Conservation (phyloP, 2,888 invertebrate genomes). For the Eugnorisma glareosa region DNA sequence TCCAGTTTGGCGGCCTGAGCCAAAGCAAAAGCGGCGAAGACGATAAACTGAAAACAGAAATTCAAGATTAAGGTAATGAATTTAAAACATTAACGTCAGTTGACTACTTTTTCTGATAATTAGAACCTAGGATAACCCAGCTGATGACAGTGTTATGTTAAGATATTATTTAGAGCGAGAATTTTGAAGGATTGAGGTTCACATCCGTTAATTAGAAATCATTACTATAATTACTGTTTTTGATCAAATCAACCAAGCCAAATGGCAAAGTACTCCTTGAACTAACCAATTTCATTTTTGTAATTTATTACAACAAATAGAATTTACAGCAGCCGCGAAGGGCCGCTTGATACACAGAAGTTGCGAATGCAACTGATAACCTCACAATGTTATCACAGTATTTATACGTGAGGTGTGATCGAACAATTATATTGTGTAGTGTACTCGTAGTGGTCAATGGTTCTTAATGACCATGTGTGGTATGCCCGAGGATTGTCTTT, state of each 20-base stretch:
- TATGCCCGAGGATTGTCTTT: constrained; percentile 79
- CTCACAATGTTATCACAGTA: constrained; percentile 77
- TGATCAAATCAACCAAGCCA: not conserved
- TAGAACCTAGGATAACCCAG: not conserved
- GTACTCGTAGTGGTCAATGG: constrained; percentile 78
- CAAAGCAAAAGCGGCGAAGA: constrained; percentile 76
- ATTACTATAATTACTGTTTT: no score
- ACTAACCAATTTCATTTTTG: constrained; percentile 82
- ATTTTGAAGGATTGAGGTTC: not conserved
- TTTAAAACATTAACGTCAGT: not conserved
- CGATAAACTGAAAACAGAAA: constrained; percentile 76
- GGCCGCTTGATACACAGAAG: constrained; percentile 63
- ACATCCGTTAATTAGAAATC: not conserved
- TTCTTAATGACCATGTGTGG: constrained; percentile 81
- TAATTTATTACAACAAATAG: constrained; percentile 68
- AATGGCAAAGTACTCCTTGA: not conserved
- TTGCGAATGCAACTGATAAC: constrained; percentile 80
- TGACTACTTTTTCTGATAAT: not conserved
- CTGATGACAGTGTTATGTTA: not conserved
- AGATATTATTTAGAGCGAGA: not conserved
- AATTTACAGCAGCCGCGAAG: constrained; percentile 50
- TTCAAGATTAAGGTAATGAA: not conserved
- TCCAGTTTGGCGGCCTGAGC: constrained; percentile 82
- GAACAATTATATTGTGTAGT: constrained; percentile 80
- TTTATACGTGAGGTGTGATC: constrained; percentile 82